A percentile compares a stretch with the other conserved stretches of the same genome.
Evolutionary conservation across 2,113 vertebrate species (phyloP).

Genomic region (Phasianus colchicus): DNA sequence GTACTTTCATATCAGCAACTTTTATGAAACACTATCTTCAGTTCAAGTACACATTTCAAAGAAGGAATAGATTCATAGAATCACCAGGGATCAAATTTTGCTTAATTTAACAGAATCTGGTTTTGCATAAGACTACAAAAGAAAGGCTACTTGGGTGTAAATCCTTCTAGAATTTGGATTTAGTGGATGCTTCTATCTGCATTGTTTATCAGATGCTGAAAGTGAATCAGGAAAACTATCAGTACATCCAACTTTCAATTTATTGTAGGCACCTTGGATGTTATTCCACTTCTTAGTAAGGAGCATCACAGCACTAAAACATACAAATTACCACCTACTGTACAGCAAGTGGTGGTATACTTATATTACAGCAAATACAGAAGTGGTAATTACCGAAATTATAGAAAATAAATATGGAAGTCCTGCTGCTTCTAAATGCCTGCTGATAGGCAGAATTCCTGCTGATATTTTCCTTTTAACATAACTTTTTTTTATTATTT

Average conservation of each 20-base stretch:
- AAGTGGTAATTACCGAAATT: slow-evolving; percentile 45
- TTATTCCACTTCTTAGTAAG: not conserved
- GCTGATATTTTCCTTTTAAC: not conserved
- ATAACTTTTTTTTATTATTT: not conserved
- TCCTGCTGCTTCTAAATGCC: slow-evolving; percentile 29
- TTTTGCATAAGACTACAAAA: not conserved
- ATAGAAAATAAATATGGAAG: slow-evolving; percentile 14
- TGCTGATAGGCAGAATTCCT: not conserved
- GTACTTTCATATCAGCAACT: not conserved
- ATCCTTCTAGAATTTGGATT: not conserved
- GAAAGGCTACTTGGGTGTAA: not conserved
- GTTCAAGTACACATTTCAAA: not conserved
- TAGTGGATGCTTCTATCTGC: not conserved
- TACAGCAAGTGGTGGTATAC: not conserved
- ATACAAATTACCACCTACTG: slow-evolving; percentile 25
- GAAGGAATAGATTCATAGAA: not conserved
- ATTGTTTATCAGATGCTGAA: not conserved
- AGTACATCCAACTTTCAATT: not conserved
- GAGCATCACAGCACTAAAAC: not conserved
- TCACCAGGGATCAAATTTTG: not conserved
- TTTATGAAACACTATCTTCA: not conserved
- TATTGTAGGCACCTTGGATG: not conserved
- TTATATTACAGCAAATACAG: not conserved
- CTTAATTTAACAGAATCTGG: not conserved
- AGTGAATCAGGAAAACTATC: not conserved